Conservation (phyloP, 2,113 vertebrate species). For the Chionis minor region DNA sequence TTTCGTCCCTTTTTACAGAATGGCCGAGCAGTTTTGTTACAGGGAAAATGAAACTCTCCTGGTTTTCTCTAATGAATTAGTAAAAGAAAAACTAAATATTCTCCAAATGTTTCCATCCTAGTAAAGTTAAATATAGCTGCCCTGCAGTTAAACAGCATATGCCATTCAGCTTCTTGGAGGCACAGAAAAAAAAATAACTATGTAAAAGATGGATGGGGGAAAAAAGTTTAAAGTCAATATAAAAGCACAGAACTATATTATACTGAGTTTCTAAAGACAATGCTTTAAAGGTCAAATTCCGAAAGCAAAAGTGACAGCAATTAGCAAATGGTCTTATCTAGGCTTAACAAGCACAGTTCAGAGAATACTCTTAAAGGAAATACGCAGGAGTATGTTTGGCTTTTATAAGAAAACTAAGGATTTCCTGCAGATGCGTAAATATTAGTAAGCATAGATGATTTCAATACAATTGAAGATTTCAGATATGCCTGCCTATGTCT, state of each 20-base stretch:
- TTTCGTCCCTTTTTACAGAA: neutral
- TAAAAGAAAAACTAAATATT: neutral
- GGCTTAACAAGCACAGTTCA: neutral
- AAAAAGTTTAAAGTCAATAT: neutral
- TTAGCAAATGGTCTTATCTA: neutral
- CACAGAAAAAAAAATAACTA: neutral
- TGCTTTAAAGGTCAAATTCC: neutral
- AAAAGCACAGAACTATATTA: neutral
- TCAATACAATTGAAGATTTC: neutral
- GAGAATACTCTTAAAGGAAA: neutral
- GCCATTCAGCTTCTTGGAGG: neutral
- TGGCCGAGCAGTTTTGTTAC: neutral
- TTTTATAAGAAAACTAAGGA: neutral
- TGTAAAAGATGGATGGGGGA: neutral
- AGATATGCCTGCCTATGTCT: neutral
- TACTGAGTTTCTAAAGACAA: neutral
- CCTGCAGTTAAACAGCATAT: neutral
- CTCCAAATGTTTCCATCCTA: neutral
- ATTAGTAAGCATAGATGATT: neutral
- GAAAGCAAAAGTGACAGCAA: neutral
- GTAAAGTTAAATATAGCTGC: neutral
- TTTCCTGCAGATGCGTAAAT: neutral
- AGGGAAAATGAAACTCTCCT: neutral
- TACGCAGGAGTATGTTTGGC: accelerated
- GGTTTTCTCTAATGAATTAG: neutral